A percentile compares a stretch with the other conserved stretches of the same genome.
phyloP scores from a whole-genome alignment of 2,888 invertebrate species.

The Erynnis tages region DNA sequence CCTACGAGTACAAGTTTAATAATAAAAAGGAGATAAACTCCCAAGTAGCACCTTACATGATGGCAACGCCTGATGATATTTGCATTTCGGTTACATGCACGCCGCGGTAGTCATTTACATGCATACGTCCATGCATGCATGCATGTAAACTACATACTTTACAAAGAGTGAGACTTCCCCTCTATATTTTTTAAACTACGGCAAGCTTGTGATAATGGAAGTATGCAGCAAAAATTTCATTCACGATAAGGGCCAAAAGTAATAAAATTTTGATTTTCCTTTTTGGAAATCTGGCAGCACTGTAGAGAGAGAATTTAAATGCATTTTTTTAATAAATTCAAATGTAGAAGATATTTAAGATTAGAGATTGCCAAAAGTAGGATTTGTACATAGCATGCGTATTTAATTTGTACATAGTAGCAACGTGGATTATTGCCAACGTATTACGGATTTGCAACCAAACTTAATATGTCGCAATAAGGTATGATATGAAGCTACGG shows the following conservation, averaged over 20 bases:
- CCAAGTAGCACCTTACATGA: constrained; percentile 2
- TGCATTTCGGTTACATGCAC: constrained; percentile 8
- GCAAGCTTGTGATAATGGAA: too few species aligned
- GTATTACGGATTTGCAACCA: background rate
- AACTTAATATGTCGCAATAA: constrained; percentile 1
- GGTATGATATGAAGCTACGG: background rate
- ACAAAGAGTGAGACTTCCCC: background rate
- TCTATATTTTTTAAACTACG: constrained; percentile 6
- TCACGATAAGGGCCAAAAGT: too few species aligned
- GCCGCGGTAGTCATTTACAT: constrained; percentile 5
- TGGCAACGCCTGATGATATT: constrained; percentile 5
- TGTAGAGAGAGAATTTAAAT: too few species aligned
- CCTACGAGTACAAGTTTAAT: too few species aligned
- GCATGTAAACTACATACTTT: constrained; percentile 6
- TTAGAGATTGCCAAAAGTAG: background rate
- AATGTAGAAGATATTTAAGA: constrained; percentile 7
- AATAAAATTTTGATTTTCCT: too few species aligned
- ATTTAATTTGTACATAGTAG: constrained; percentile 7
- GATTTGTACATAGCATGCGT: constrained; percentile 3
- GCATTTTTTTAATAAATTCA: background rate
- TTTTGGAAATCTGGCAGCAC: too few species aligned
- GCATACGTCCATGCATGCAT: constrained; percentile 15
- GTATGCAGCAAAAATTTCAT: too few species aligned
- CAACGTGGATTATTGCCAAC: constrained; percentile 14
- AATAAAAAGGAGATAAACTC: background rate